Base-by-base conservation (phyloP, 2,797 vertebrate genomes). In the Catamblyrhynchus diadema region DNA sequence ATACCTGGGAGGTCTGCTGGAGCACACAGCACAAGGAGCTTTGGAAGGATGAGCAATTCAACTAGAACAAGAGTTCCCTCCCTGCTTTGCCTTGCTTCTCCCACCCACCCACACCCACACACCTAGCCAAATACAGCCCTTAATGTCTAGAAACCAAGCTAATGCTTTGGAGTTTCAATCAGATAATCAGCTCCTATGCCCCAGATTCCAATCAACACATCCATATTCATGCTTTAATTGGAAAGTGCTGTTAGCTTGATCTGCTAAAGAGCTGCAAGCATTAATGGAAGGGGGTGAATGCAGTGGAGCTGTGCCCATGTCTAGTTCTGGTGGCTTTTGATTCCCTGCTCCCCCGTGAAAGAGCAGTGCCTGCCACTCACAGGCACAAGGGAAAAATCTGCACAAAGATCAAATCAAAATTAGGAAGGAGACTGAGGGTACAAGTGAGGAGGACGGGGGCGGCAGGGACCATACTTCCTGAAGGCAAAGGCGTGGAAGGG, bases 181-280 rank as follows among this genome's bases (percentile, higher is more conserved):
- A 94, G 83, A 94, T 84, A 95, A 96, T 94, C 95, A 96, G 88
- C 74, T 89, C 78, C 86, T 70, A 50, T 96, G 94, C 87, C 86
- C 94, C 86, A 94, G 94, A 96, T 96, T 96, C 93, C 89, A 95
- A 97, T 96, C 93, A 95, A 95, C 94, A 93, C 86, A 94, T 94
- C 92, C 90, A 94, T 95, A 95, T 95, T 95, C 86, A 93, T 71
- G 78, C 67, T 91, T 94, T 95, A 97, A 95, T 88, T 94, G 94
- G 81, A 70, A 94, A 84, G 77, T 30, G 64, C 78, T 8, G 4
- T n/a, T 86, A 86, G 86, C 83, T 18, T 73, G 56, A 94, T 64
- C 93, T 66, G 70, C 60, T 77, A 51, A 50, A 67, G 57, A 71
- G 39, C 69, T 72, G 88, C n/a, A 64, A 57, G 86, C 47, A 3